A percentile compares a stretch with the other conserved stretches of the same genome.
Conservation (phyloP, 2,797 vertebrate species). For the Clamator glandarius region DNA sequence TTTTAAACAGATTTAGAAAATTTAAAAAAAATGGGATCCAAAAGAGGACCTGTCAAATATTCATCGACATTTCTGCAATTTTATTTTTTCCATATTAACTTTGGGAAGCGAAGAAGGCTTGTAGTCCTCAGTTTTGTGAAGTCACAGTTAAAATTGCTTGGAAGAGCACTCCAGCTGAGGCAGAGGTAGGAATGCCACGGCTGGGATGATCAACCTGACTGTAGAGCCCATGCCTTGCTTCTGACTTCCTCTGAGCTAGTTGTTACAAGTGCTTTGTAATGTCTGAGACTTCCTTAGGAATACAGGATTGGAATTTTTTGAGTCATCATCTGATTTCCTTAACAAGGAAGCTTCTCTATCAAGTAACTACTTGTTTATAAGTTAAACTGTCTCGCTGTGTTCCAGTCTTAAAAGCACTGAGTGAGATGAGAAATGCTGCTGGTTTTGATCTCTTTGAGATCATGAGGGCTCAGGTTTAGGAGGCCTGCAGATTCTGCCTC, state of each 20-base stretch:
- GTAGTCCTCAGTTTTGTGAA: background rate
- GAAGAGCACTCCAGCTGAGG: background rate
- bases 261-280: background rate
- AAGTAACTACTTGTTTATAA: background rate
- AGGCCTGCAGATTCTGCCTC: background rate
- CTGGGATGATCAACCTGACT: background rate
- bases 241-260: background rate
- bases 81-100: background rate
- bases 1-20: background rate
- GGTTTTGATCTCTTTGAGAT: background rate
- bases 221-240: background rate
- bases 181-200: background rate
- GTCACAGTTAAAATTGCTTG: background rate
- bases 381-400: background rate
- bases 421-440: background rate
- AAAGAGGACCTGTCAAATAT: background rate
- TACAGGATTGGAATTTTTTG: background rate
- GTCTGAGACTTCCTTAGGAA: background rate
- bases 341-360: background rate
- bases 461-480: background rate
- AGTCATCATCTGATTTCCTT: background rate
- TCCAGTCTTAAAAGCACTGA: background rate
- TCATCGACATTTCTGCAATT: background rate
- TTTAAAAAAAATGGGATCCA: background rate
- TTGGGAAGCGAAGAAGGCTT: background rate